Conservation (phyloP, 2,797 vertebrate genomes). For the Arctocebus calabarensis region DNA sequence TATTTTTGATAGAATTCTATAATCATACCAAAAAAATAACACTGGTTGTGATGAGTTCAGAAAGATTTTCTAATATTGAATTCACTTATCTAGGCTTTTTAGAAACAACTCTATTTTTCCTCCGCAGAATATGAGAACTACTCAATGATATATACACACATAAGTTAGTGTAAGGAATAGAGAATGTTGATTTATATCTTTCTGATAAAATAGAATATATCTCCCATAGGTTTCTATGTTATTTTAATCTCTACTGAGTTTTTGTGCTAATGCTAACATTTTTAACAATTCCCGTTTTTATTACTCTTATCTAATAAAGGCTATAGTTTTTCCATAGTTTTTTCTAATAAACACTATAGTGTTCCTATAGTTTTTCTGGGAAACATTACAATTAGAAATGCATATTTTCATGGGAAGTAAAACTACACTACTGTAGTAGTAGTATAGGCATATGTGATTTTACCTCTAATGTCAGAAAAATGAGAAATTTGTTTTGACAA, state of each 20-base stretch:
- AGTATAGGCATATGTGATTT: neutral
- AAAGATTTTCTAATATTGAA: neutral
- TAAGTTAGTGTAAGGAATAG: neutral
- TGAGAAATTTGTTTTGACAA: neutral
- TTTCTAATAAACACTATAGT: neutral
- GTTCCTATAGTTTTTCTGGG: neutral
- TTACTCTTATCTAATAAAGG: neutral
- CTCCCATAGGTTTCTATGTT: neutral
- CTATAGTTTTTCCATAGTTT: neutral
- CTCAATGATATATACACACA: neutral
- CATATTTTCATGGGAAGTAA: neutral
- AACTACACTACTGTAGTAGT: neutral
- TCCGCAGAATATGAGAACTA: neutral
- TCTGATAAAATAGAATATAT: neutral
- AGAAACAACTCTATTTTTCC: neutral
- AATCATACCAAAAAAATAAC: neutral
- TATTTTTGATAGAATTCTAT: neutral
- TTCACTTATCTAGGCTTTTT: neutral
- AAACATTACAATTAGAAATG: slow-evolving; percentile 26
- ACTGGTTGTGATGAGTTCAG: neutral
- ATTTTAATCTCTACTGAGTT: neutral
- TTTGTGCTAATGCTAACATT: neutral
- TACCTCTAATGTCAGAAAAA: neutral
- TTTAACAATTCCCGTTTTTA: neutral
- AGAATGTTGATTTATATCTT: neutral